A percentile compares a stretch with the other conserved stretches of the same genome.
Conservation (phyloP, 2,797 vertebrate genomes). For the Anolis apletophallus region DNA sequence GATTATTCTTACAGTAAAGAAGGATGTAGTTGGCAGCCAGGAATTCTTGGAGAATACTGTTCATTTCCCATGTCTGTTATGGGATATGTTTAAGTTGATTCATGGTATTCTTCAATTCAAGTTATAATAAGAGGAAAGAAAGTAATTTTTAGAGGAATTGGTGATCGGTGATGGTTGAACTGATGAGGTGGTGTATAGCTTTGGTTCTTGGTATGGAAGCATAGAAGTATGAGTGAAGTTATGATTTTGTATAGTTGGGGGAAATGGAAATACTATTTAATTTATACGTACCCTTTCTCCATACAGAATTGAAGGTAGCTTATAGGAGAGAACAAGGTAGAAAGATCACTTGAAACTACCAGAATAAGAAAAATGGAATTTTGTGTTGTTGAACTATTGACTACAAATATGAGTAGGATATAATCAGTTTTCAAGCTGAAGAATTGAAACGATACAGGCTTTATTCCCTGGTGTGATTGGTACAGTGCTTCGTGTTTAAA, state of each 20-base stretch:
- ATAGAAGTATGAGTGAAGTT: not conserved
- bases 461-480: not conserved
- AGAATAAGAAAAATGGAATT: not conserved
- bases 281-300: too few relatives aligned
- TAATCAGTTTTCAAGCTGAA: not conserved
- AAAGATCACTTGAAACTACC: not conserved
- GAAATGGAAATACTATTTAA: too few relatives aligned
- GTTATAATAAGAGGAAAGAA: not conserved
- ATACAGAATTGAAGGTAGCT: too few relatives aligned
- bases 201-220: not conserved
- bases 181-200: not conserved
- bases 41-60: not conserved
- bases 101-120: not conserved
- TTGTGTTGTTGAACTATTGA: not conserved
- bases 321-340: not conserved
- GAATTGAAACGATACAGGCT: not conserved
- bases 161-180: not conserved
- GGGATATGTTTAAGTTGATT: not conserved
- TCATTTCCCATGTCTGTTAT: not conserved
- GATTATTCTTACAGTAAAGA: not conserved
- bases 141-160: not conserved
- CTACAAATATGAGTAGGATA: not conserved
- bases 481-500: not conserved
- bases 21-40: not conserved
- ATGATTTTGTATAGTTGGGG: not conserved